A percentile compares a stretch with the other conserved stretches of the same genome.
Conservation (phyloP, 2,113 vertebrate genomes). For the Syngnathus scovelli region DNA sequence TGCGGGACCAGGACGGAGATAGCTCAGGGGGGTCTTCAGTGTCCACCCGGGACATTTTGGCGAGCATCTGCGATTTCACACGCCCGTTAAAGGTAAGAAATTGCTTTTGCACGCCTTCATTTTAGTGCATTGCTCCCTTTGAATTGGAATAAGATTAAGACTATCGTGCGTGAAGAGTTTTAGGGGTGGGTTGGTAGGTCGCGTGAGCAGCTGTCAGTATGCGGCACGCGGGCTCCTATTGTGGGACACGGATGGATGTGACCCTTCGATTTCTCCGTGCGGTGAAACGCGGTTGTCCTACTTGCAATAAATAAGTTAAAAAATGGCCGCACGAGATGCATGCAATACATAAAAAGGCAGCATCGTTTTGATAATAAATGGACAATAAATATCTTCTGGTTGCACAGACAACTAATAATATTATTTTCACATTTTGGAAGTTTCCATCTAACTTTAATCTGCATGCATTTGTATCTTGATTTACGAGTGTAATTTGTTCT, state of each 20-base stretch:
- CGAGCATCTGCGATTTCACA: conserved; percentile 32
- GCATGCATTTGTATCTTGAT: conserved; percentile 13
- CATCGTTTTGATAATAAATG: conserved; percentile 24
- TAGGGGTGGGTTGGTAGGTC: background rate
- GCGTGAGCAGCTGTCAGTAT: conserved; percentile 8
- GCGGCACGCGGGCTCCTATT: conserved; percentile 2
- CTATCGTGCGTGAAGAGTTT: conserved; percentile 45
- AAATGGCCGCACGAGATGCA: conserved; percentile 69
- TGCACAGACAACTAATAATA: background rate
- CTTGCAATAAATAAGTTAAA: conserved; percentile 36
- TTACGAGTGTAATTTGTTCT: too few relatives aligned
- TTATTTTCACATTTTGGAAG: background rate
- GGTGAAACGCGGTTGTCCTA: background rate
- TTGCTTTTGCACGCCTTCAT: background rate
- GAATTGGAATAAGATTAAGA: conserved; percentile 31
- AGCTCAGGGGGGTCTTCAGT: conserved; percentile 51
- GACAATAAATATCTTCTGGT: background rate
- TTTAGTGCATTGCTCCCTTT: conserved; percentile 11
- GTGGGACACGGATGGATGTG: background rate
- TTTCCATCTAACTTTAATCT: background rate
- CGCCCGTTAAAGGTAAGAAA: conserved; percentile 49
- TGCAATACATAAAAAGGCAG: conserved; percentile 4
- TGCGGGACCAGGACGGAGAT: conserved; percentile 65
- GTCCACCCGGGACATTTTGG: conserved; percentile 54
- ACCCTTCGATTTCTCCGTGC: background rate